Base-by-base conservation (phyloP, 2,888 invertebrate species). In the Tridacna gigas region DNA sequence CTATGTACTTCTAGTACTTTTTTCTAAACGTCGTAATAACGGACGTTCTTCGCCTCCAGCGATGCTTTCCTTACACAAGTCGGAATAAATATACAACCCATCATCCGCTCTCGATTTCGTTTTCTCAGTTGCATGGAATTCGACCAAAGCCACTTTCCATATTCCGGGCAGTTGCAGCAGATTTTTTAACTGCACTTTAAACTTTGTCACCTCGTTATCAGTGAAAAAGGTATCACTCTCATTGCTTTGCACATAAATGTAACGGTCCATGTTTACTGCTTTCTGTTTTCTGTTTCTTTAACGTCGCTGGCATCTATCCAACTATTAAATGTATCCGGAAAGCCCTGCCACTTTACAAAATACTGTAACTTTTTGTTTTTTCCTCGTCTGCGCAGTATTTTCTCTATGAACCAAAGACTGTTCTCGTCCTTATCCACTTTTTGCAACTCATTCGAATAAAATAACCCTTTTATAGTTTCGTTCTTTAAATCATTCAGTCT, bases 381-480 rank as follows among this genome's bases (percentile, higher is more conserved):
- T 79, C 80, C 45, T 85, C 45, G 77, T 51, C 76, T 67, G 45
- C 37, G 74, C 65, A 80, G 18, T 37, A 86, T 78, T 25, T 48
- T 15, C 45, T 80, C 71, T 20, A 80, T 80, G 66, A 80, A 79
- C 86, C 83, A 86, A 12, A 86, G 56, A 66, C 78, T 78, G 69
- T 83, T 77, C 51, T 80, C 82, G 51, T 86, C 80, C 66, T 82
- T 86, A n/a, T 83, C 73, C 13, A 86, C 79, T 76, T 80, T 80
- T 28, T 82, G 71, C 25, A 82, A 60, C 65, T 85, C 85, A 20
- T 74, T 56, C 20, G 73, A 67, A 48, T 86, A 86, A 45, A 78
- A 80, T 15, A 77, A 63, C 15, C 80, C 80, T 25, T 80, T 74
- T n/a, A 86, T 78, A 25, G 18, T 1, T 56, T 84, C 82, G 60